Evolutionary conservation across 1,140 invertebrate genomes (phyloP), one percentile per base, ranked within the genome.

Genomic region (Heliconius himera): DNA sequence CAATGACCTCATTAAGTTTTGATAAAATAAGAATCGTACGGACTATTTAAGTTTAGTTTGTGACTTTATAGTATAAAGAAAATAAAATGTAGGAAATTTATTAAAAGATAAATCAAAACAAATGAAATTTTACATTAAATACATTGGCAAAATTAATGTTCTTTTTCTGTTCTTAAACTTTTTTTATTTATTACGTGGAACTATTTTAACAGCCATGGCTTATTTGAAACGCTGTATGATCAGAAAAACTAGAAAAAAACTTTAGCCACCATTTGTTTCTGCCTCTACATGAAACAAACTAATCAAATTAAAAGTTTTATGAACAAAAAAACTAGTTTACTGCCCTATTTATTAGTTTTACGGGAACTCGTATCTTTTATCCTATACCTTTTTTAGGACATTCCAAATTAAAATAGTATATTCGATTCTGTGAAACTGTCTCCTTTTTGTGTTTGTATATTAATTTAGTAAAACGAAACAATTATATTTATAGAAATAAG

Each of bases 261-360:
- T 66, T 66, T 66, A 66, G 60, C 60, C 2, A 66, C 60, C 11
- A 66, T 66, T 66, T 66, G 60, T 66, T 26, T 66, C 60, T 29
- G 22, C 26, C 26, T 16, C 22, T 26, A 29, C 60, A 66, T 66
- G 60, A 29, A 66, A 66, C 22, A 66, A 56, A 66, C 60, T 29
- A 66, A 66, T 29, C 60, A 66, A 66, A 66, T 66, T 66, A 66
- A 66, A 66, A 66, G 60, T 66, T 66, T 16, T 29, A 66, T 66
- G 26, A 66, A 26, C 26, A 66, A 66, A 56, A 46, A 66, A 66
- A 66, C 22, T 66, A 66, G 11, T 66, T 66, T 66, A 66, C 11
- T 11, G 60, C 11, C 26, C 29, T 22, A 29, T 66, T 66, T 3
- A 29, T 66, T 66, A 66, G 2, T 66, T 66, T 29, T 66, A 66